Conservation (phyloP, 1,140 invertebrate species). For the Dinoponera quadriceps region DNA sequence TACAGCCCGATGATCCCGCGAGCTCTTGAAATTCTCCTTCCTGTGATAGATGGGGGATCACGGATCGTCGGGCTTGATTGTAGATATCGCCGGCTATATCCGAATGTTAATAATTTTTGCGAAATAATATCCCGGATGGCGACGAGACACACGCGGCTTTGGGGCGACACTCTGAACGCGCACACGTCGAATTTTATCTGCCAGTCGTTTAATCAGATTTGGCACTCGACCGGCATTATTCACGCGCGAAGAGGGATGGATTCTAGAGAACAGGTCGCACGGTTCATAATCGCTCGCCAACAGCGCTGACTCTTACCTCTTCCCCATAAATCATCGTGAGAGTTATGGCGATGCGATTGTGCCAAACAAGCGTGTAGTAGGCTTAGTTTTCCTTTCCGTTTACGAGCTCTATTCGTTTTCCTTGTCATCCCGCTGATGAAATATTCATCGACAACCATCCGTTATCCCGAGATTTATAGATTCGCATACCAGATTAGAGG, state of each 20-base stretch:
- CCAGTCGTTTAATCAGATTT: background rate
- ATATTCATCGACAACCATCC: constrained; percentile 26
- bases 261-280: background rate
- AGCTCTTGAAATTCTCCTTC: constrained; percentile 27
- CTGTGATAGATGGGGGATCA: background rate
- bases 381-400: constrained; percentile 4
- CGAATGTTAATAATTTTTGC: no score
- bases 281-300: background rate
- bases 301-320: background rate
- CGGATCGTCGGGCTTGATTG: no score
- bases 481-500: constrained; percentile 6
- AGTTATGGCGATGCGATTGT: background rate
- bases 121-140: no score
- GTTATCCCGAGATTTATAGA: constrained; percentile 5
- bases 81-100: no score
- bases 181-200: background rate
- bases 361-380: constrained; percentile 12
- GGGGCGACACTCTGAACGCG: no score
- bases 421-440: constrained; percentile 1
- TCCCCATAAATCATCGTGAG: constrained; percentile 35
- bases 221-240: background rate
- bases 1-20: background rate
- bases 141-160: no score
- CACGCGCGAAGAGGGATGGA: background rate
- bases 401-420: constrained; percentile 17